A percentile compares a stretch with the other conserved stretches of the same genome.
These are phyloP conservation scores for Poliocrania exsul DNA, from an alignment of 2,797 vertebrate species.

Conservation along the genomic window DNA sequence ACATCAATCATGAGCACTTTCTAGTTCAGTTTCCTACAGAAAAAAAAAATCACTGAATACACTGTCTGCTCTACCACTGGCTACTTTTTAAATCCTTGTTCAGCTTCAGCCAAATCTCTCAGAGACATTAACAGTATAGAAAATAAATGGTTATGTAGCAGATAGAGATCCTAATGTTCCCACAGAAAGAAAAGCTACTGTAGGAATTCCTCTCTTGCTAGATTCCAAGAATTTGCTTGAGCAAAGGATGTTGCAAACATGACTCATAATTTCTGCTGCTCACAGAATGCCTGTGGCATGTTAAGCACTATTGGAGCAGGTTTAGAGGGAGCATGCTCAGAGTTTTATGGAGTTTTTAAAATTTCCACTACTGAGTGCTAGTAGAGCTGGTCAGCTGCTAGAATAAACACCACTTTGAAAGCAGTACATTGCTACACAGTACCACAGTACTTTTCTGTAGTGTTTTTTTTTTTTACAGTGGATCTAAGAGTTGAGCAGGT, in stretches of 20 bases:
- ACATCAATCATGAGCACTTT: not conserved
- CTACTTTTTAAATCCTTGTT: not conserved
- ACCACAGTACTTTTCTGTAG: not conserved
- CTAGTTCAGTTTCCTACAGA: not conserved
- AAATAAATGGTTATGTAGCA: not conserved
- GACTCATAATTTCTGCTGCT: slow-evolving; percentile 53
- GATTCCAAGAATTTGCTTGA: slow-evolving; percentile 6
- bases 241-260: slow-evolving; percentile 39
- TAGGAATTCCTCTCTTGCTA: slow-evolving; percentile 10
- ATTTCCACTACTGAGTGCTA: not conserved
- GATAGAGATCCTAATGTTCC: not conserved
- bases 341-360: not conserved
- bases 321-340: slow-evolving; percentile 11
- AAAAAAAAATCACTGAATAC: not conserved
- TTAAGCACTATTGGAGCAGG: not conserved
- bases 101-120: not conserved
- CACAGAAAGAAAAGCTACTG: not conserved
- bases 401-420: slow-evolving; percentile 12
- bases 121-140: not conserved
- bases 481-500: not conserved
- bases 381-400: not conserved
- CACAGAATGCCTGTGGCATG: slow-evolving; percentile 23
- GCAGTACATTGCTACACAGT: not conserved
- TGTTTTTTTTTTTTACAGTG: not conserved
- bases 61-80: not conserved